Percentiles rank a stretch among this genome's conserved stretches.
Conservation (phyloP, 2,888 invertebrate species). For the Harpalus rubripes region DNA sequence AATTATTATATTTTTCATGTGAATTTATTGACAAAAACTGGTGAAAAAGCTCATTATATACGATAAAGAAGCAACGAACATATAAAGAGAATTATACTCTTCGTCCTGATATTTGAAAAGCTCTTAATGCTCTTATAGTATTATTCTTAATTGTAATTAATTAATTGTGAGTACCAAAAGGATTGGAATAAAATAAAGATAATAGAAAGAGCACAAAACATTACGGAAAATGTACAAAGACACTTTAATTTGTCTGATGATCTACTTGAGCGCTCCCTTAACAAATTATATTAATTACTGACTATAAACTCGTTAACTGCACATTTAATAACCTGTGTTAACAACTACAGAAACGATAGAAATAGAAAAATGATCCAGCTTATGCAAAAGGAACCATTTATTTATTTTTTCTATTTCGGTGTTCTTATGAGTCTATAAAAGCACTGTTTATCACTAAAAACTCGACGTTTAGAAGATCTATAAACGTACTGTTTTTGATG, state of each 20-base stretch:
- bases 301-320: neutral
- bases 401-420: no score
- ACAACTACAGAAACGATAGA: no score
- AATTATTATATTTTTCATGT: no score
- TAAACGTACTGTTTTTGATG: no score
- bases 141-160: constrained; percentile 15
- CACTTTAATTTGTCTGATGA: constrained; percentile 46
- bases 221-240: constrained; percentile 28
- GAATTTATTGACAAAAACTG: no score
- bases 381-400: no score
- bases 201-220: constrained; percentile 5
- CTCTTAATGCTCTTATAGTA: neutral
- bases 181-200: neutral
- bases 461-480: no score
- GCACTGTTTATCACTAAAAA: no score
- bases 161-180: constrained; percentile 1
- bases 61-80: neutral
- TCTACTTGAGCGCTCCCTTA: constrained; percentile 13
- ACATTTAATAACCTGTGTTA: neutral
- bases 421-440: no score
- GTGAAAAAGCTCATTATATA: no score
- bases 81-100: no score
- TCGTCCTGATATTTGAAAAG: neutral
- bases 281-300: constrained; percentile 50
- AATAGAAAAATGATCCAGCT: no score